phyloP scores from a whole-genome alignment of 2,797 vertebrate species.

The Sebastes itinus region DNA sequence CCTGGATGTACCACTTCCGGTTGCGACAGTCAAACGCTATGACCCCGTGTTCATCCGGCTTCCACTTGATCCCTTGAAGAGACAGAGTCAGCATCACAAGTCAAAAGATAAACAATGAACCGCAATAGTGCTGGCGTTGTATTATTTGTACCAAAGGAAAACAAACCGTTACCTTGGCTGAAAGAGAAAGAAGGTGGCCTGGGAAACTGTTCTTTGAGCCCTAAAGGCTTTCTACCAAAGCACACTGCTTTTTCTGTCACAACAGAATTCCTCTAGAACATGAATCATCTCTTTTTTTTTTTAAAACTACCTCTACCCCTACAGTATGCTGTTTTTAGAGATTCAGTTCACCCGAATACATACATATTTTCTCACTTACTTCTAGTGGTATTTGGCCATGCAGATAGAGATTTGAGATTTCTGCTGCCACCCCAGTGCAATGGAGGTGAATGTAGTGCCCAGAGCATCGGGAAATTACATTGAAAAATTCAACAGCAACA shows the following conservation, averaged over 20 bases:
- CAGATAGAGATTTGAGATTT: background rate
- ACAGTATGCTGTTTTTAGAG: background rate
- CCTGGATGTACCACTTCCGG: conserved; percentile 99
- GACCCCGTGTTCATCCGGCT: conserved; percentile 96
- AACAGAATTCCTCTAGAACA: background rate
- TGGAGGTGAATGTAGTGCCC: background rate
- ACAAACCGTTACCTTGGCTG: background rate
- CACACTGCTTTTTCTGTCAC: background rate
- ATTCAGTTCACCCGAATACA: background rate
- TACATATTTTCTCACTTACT: background rate
- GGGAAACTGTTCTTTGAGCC: background rate
- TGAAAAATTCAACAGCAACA: background rate
- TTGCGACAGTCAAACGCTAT: conserved; percentile 99
- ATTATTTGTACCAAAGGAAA: background rate
- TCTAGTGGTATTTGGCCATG: background rate
- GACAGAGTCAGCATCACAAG: background rate
- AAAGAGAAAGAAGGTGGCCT: background rate
- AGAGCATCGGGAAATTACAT: background rate
- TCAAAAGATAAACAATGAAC: background rate
- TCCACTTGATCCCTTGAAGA: conserved; percentile 94
- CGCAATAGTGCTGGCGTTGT: background rate
- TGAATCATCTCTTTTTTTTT: background rate
- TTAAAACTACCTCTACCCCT: background rate
- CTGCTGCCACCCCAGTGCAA: background rate
- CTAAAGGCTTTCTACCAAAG: background rate